Evolutionary conservation across 2,113 vertebrate genomes (phyloP), one percentile per base, ranked within the genome.

Genomic region (Perccottus glenii): DNA sequence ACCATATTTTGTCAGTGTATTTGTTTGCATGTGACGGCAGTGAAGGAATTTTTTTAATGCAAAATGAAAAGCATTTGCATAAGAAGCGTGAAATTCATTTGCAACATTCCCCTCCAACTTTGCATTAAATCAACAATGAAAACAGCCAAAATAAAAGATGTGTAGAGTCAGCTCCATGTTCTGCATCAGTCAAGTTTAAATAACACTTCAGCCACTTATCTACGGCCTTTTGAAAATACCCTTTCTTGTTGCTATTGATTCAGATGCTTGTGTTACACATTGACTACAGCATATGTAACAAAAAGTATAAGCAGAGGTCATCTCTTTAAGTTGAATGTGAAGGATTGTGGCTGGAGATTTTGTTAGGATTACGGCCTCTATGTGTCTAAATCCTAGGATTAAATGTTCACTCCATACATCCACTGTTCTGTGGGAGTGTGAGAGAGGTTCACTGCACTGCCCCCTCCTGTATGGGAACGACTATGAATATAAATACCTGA

Each of bases 401-500:
- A 82, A 82, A 88, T 83, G 86, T 85, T 90, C 75, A 75, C 83
- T 84, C 82, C 77, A 79, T 88, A 73, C 67, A 75, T 77, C 77
- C 49, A 63, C 62, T 77, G 60, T 78, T 85, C 70, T 73, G 61
- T 70, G 19, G 70, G 73, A 73, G 77, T 83, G 81, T 75, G 67
- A 56, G 56, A 82, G 71, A 83, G 75, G 82, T 84, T 87, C 80
- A 75, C 80, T 75, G 73, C 80, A 79, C 81, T 83, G 83, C 77
- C 80, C 77, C 72, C 77, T 87, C 82, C 80, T 83, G 80, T 77
- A 86, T 75, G 60, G 57, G 80, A 85, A 81, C 63, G 67, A 81
- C 82, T 74, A 76, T 85, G 86, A 89, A 89, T 89, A 81, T 88
- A 87, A 90, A 89, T 52, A 76, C 77, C 77, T 50, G 56, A 85